Base-by-base conservation (phyloP, 1,140 invertebrate genomes). In the Formica selysi region DNA sequence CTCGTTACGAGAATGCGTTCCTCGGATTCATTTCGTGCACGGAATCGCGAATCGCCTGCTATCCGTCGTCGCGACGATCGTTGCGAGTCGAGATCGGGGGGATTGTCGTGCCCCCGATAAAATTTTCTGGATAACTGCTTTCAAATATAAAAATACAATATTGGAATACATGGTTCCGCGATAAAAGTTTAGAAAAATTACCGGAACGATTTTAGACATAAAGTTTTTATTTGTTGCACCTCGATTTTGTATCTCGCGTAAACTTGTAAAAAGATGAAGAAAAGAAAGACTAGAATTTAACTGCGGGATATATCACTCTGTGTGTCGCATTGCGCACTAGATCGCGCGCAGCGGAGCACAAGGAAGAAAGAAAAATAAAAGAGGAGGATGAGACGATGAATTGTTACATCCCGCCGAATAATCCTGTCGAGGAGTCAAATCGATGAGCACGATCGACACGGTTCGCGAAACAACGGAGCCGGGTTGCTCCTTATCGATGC, bases 401-500 rank as follows among this genome's bases (percentile, higher is more conserved):
- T 73, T 19, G 67, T 81, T 32, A 61, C 22, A 61, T 73, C 11
- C 26, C 22, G 51, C 6, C n/a, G 26, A 74, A 74, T 83, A 83
- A 83, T 74, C 38, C 68, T 22, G 67, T 59, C 16, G 54, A 73
- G 67, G 36, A 81, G 79, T 81, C 68, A 81, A 67, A 61, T 81
- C 64, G 76, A 80, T 80, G 85, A 89, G 74, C 59, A 85, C 38
- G 54, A 48, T 79, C 79, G 68, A 83, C 79, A 83, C n/a, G 79
- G 54, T 44, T 38, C 79, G 38, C 67, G 68, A 83, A 74, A 81
- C 79, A 81, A 81, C 48, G 16, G 61, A 8, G 79, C 48, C 32
- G 29, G 44, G 64, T 26, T 64, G 84, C 80, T 90, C 89, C 94
- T 95, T 95, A 93, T 94, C 94, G 93, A 95, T 95, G 95, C 94